Evolutionary conservation across 2,888 invertebrate genomes (phyloP).

Genomic region (Homarus gammarus): DNA sequence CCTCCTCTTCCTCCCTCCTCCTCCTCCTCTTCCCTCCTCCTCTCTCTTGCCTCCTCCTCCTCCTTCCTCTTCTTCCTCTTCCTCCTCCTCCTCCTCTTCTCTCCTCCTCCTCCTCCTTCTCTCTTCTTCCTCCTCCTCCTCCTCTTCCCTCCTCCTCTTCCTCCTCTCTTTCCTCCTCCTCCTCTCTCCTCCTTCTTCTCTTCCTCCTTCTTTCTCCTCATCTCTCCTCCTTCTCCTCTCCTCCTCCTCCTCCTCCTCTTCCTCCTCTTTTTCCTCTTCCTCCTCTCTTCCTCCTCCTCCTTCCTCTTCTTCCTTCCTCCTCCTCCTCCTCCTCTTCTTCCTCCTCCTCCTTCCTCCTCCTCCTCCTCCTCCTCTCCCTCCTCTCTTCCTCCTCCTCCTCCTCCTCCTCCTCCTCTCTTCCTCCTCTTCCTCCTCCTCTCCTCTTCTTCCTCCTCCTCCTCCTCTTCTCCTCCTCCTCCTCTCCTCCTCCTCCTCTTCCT

Average conservation of each 20-base stretch:
- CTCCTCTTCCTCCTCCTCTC: background rate
- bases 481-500: background rate
- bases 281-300: constrained; percentile 17
- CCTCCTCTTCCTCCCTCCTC: constrained; percentile 21
- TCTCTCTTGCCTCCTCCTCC: too few relatives aligned
- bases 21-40: constrained; percentile 35
- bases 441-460: background rate
- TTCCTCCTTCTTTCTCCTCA: background rate
- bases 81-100: constrained; percentile 56
- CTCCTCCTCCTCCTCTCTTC: constrained; percentile 37
- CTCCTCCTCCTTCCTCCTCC: constrained; percentile 51
- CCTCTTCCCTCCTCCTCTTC: constrained; percentile 58
- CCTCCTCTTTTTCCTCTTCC: constrained; percentile 17
- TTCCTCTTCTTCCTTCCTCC: background rate
- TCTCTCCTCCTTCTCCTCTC: background rate
- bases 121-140: constrained; percentile 37
- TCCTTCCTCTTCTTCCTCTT: constrained; percentile 30
- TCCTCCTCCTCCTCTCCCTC: constrained; percentile 21
- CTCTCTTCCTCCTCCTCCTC: constrained; percentile 17
- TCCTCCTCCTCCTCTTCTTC: constrained; percentile 37
- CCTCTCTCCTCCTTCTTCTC: constrained; percentile 12
- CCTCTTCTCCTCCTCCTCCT: constrained; percentile 8
- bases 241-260: background rate
- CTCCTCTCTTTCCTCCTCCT: constrained; percentile 7
- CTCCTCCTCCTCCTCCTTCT: constrained; percentile 20